Evolutionary conservation across 2,888 invertebrate genomes (phyloP).

Genomic region (Pachymerium ferrugineum): DNA sequence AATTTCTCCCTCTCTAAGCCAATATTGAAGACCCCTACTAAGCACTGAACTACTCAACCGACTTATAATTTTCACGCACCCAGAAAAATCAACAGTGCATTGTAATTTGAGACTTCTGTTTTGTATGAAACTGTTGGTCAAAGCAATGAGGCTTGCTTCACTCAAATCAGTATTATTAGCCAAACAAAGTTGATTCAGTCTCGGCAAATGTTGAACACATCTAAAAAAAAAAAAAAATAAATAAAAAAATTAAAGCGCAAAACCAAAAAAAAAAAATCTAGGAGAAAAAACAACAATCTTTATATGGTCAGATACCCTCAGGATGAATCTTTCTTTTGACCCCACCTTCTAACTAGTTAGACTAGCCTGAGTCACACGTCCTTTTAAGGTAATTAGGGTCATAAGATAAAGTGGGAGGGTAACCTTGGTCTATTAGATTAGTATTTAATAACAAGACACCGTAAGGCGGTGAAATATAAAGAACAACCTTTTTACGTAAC

Average conservation of each 20-base stretch:
- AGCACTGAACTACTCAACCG: background rate
- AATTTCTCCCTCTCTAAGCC: too few relatives aligned
- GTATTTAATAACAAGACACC: background rate
- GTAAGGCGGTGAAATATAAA: too few relatives aligned
- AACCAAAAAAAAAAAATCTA: background rate
- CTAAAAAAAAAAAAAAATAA: background rate
- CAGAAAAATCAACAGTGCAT: background rate
- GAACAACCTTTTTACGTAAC: background rate
- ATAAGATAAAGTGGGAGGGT: background rate
- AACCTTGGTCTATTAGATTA: background rate
- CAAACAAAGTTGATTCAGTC: background rate
- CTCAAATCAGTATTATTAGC: background rate
- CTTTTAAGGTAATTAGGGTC: slow-evolving; percentile 24
- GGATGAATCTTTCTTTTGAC: background rate
- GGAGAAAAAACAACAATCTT: background rate
- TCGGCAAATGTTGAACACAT: background rate
- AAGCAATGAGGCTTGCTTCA: background rate
- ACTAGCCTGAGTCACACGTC: background rate
- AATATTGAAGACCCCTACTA: background rate
- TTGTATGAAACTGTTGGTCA: slow-evolving; percentile 3
- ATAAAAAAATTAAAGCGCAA: background rate
- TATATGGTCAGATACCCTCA: background rate
- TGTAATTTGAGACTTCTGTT: background rate
- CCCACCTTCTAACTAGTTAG: background rate
- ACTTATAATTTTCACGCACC: background rate